phyloP scores from a whole-genome alignment of 2,888 invertebrate genomes.

The Anagyrus pseudococci region DNA sequence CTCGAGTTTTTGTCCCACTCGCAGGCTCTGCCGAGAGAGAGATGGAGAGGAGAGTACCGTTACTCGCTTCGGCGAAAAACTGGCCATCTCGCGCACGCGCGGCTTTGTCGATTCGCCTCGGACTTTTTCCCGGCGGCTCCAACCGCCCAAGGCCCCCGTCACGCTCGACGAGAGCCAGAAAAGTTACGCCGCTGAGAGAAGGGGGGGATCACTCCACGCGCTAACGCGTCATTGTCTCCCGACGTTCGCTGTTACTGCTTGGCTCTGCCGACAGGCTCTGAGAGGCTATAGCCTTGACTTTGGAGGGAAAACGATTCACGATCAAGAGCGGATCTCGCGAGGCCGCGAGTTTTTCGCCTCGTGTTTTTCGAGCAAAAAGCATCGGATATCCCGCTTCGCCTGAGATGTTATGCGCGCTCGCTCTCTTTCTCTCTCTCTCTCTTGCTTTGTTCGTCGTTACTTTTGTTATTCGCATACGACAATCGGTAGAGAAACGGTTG shows the following conservation, averaged over 20 bases:
- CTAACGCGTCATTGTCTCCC: too few relatives aligned
- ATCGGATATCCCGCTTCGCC: too few relatives aligned
- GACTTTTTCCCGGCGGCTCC: slow-evolving; percentile 13
- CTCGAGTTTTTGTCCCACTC: too few relatives aligned
- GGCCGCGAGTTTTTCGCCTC: slow-evolving; percentile 17
- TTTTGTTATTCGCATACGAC: slow-evolving; percentile 31
- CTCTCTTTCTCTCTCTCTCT: too few relatives aligned
- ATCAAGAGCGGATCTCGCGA: slow-evolving; percentile 31
- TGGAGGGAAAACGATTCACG: slow-evolving; percentile 36
- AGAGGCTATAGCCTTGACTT: slow-evolving; percentile 32
- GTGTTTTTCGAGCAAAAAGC: neutral
- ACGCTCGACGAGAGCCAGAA: slow-evolving; percentile 11
- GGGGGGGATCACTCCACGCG: too few relatives aligned
- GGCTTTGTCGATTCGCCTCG: slow-evolving; percentile 34
- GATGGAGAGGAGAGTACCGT: slow-evolving; percentile 6
- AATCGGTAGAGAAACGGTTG: too few relatives aligned
- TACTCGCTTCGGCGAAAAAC: slow-evolving; percentile 22
- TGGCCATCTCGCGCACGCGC: too few relatives aligned
- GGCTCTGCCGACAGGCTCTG: slow-evolving; percentile 18
- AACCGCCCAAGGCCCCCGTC: slow-evolving; percentile 12
- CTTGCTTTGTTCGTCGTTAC: neutral
- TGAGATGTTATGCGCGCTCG: too few relatives aligned
- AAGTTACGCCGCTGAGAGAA: too few relatives aligned
- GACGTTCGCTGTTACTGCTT: slow-evolving; percentile 17
- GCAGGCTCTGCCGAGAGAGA: too few relatives aligned